A percentile compares a stretch with the other conserved stretches of the same genome.
These are phyloP conservation scores for Meganola albula DNA, from an alignment of 2,888 invertebrate genomes.

Conservation along the genomic window DNA sequence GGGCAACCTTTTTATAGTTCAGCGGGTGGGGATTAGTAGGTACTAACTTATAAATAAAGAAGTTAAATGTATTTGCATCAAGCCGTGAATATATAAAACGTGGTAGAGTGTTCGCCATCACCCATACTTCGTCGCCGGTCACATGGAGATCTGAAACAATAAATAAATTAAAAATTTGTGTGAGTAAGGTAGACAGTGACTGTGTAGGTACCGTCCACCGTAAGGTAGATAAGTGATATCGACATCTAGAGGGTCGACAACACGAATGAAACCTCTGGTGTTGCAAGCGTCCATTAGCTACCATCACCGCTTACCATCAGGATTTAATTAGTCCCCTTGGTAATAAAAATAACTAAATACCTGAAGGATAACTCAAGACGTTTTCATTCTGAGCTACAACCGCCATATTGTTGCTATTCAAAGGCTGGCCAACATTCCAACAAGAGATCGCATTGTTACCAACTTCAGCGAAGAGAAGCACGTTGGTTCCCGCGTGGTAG, in stretches of 20 bases:
- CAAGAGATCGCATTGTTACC: constrained; percentile 85
- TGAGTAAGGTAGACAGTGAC: no score
- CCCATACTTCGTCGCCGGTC: constrained; percentile 81
- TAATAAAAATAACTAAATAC: no score
- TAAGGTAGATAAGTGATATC: no score
- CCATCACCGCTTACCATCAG: no score
- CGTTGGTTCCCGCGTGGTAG: constrained; percentile 77
- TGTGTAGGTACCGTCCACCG: no score
- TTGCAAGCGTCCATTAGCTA: no score
- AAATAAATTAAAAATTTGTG: no score
- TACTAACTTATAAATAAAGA: constrained; percentile 73
- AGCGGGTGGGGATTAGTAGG: background rate
- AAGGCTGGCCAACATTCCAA: constrained; percentile 80
- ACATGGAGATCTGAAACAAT: constrained; percentile 66
- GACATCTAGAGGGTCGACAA: no score
- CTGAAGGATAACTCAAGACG: constrained; percentile 82
- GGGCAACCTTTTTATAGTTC: no score
- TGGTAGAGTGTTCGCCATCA: constrained; percentile 83
- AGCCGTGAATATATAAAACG: constrained; percentile 80
- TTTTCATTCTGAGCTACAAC: constrained; percentile 77
- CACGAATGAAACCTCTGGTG: no score
- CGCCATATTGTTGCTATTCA: constrained; percentile 70
- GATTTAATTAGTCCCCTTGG: no score
- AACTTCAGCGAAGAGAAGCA: constrained; percentile 84
- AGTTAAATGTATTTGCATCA: constrained; percentile 79